Base-by-base conservation (phyloP, 2,113 vertebrate genomes). In the Oryzias curvinotus region DNA sequence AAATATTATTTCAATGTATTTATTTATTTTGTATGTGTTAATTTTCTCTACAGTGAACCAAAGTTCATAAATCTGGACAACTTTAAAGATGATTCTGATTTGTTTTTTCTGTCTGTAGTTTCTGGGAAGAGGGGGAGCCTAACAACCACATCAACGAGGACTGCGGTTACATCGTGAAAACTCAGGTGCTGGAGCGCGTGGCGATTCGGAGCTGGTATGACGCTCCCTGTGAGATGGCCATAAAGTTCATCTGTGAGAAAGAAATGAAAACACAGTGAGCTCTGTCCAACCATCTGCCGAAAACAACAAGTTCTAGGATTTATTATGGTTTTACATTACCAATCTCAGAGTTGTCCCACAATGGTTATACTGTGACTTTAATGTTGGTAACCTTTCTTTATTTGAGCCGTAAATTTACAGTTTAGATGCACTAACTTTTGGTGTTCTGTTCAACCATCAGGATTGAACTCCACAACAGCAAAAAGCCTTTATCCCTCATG, bases 131-230 rank as follows among this genome's bases (percentile, higher is more conserved):
- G 0, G 87, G 89, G 0, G 91, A 92, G 49, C 91, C 91, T 23
- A 92, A 92, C 75, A 92, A 92, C 69, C 90, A 92, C 81, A 86
- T 86, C 2, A 0, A 92, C 5, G 91, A 91, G 75, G 91, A 92
- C 73, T 92, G 91, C 1, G 90, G 88, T 46, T 91, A 90, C 85
- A 91, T 92, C 0, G 75, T 92, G 16, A 91, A 92, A 51, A 91
- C 91, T 0, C 0, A 0, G 0, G 81, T 86, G n/a, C 0, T 86
- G 62, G 57, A 52, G 28, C 80, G 90, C 0, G 65, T 89, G 58
- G 68, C 90, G 0, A 51, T 65, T 0, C 61, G 52, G 41, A 92
- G 91, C 81, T 92, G 91, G 91, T 85, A 86, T 21, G 91, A 92
- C n/a, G 89, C 91, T 3, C 90, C 89, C 53, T 92, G 90, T 47